Evolutionary conservation across 2,888 invertebrate species (phyloP).

Genomic region (Ornithoptera priamus): DNA sequence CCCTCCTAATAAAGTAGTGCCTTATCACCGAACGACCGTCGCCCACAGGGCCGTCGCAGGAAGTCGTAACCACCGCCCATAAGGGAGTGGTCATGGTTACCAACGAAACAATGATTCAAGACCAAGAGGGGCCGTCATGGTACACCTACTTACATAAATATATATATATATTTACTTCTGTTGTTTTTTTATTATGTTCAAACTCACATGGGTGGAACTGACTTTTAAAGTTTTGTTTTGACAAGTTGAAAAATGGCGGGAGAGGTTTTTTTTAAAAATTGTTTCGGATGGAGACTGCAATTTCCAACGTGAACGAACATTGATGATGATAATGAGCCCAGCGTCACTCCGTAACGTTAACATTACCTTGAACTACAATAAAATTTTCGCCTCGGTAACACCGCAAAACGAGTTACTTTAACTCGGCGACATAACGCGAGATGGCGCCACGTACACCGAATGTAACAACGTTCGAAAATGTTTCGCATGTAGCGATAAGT

Average conservation of each 20-base stretch:
- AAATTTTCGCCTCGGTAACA: constrained; percentile 4
- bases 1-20: background rate
- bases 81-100: background rate
- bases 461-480: constrained; percentile 28
- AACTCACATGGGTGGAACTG: no score
- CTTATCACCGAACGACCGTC: background rate
- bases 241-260: no score
- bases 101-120: background rate
- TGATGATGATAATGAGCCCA: background rate
- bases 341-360: constrained; percentile 12
- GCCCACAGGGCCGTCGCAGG: background rate
- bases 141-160: no score
- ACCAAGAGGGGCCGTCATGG: no score
- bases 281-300: background rate
- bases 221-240: no score
- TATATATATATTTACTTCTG: background rate
- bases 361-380: constrained; percentile 22
- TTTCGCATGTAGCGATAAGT: constrained; percentile 49
- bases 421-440: constrained; percentile 24
- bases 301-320: background rate
- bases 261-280: background rate
- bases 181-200: background rate
- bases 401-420: constrained; percentile 18
- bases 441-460: constrained; percentile 29
- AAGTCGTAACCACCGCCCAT: background rate